phyloP scores from a whole-genome alignment of 2,888 invertebrate species.

The Tuta absoluta region DNA sequence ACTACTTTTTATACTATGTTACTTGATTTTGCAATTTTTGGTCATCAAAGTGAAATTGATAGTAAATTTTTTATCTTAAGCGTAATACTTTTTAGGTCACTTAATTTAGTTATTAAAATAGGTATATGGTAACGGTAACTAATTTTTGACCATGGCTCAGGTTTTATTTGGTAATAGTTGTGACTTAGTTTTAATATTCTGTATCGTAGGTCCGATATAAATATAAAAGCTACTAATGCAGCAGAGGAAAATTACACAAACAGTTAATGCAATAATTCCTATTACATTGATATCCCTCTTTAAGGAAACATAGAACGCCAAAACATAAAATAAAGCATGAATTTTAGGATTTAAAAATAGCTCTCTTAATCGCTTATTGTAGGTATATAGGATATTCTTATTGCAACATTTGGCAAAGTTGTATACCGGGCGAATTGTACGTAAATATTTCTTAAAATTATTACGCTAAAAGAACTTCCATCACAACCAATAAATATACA shows the following conservation, averaged over 20 bases:
- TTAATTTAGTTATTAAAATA: not conserved
- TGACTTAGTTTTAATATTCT: too few species aligned
- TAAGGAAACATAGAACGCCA: not conserved
- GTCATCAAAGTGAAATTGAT: not conserved
- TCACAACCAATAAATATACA: not conserved
- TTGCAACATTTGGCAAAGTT: not conserved
- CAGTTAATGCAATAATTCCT: not conserved
- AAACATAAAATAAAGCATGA: not conserved
- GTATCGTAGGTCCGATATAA: too few species aligned
- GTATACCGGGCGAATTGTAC: not conserved
- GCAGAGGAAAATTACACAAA: not conserved
- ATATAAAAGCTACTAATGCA: too few species aligned
- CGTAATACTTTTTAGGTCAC: not conserved
- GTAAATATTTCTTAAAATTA: not conserved
- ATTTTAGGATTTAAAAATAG: not conserved
- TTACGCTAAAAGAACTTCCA: not conserved
- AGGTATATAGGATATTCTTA: not conserved
- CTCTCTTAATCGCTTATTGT: not conserved
- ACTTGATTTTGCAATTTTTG: not conserved
- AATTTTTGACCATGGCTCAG: not conserved
- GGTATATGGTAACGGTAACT: not conserved
- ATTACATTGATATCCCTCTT: not conserved
- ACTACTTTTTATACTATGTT: slow-evolving; percentile 6
- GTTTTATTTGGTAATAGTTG: not conserved
- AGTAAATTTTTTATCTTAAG: not conserved